phyloP scores from a whole-genome alignment of 2,113 vertebrate species.

The Nothoprocta perdicaria region DNA sequence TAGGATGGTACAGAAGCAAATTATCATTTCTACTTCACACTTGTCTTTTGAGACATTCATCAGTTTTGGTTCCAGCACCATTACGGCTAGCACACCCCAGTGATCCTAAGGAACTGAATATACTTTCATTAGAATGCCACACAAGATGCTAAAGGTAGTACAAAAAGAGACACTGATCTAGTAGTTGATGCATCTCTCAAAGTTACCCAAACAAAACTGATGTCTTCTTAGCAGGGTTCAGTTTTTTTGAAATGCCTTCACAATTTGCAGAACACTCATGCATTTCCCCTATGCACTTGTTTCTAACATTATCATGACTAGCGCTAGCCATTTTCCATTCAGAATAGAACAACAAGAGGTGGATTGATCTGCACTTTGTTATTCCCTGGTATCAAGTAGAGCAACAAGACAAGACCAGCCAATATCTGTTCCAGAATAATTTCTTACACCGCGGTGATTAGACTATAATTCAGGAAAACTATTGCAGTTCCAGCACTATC shows the following conservation, averaged over 20 bases:
- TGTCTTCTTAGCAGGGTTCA: background rate
- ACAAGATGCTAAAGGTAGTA: background rate
- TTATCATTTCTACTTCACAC: background rate
- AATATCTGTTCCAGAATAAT: conserved; percentile 22
- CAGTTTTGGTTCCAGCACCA: background rate
- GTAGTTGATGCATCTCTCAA: background rate
- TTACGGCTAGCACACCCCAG: background rate
- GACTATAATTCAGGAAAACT: background rate
- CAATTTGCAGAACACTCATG: background rate
- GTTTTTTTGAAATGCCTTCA: background rate
- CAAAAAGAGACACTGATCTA: rapidly evolving
- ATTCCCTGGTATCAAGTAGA: background rate
- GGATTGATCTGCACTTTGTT: background rate
- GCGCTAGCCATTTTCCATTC: background rate
- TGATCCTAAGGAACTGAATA: background rate
- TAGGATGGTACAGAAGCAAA: background rate
- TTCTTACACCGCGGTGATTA: background rate
- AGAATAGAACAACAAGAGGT: background rate
- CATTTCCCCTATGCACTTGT: background rate
- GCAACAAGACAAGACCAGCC: background rate
- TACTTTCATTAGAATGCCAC: background rate
- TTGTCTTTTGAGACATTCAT: background rate
- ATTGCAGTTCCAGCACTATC: background rate
- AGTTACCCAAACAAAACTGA: background rate
- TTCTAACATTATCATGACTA: background rate